A percentile compares a stretch with the other conserved stretches of the same genome.
phyloP scores from a whole-genome alignment of 1,140 invertebrate genomes.

The Lordiphosa collinella region DNA sequence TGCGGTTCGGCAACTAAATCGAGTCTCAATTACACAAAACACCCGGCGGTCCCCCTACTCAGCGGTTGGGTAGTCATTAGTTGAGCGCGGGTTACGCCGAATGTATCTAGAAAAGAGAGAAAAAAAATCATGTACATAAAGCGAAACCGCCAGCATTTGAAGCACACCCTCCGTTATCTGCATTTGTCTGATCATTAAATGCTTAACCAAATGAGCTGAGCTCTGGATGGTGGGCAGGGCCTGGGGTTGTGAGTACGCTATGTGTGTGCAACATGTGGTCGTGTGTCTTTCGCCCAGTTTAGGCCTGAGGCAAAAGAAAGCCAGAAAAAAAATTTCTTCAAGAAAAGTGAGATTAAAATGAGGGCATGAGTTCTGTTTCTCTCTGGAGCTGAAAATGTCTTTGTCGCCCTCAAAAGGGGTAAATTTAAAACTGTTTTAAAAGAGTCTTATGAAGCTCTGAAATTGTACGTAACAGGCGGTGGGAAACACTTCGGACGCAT shows the following conservation, averaged over 20 bases:
- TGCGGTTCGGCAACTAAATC: conserved; percentile 37
- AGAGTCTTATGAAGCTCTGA: no score
- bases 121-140: not conserved
- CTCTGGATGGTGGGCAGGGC: conserved; percentile 26
- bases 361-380: conserved; percentile 29
- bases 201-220: conserved; percentile 43
- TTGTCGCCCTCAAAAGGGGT: conserved; percentile 17
- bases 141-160: not conserved
- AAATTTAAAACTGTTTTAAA: no score
- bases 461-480: no score
- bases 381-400: not conserved
- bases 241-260: conserved; percentile 3
- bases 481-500: no score
- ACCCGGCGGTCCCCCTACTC: not conserved
- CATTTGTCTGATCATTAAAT: conserved; percentile 36
- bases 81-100: conserved; percentile 37
- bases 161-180: not conserved
- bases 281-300: conserved; percentile 13
- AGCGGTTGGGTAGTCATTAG: conserved; percentile 33
- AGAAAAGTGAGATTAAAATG: conserved; percentile 19
- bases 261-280: conserved; percentile 30
- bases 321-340: conserved; percentile 27
- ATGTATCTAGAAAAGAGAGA: not conserved
- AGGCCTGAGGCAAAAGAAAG: conserved; percentile 27
- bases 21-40: conserved; percentile 40